phyloP scores from a whole-genome alignment of 2,888 invertebrate species.

The Drosophila testacea region DNA sequence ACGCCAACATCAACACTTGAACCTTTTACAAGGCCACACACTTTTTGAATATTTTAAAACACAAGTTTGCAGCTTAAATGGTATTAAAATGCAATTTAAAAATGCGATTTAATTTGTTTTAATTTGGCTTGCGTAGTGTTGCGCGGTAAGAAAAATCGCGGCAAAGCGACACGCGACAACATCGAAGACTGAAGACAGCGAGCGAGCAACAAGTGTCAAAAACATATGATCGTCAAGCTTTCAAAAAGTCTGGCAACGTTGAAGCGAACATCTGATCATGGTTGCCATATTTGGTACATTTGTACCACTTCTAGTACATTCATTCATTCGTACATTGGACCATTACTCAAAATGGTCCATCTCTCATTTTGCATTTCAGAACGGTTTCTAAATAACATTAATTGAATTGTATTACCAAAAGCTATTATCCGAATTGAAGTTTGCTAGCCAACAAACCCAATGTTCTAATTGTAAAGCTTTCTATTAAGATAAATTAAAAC shows the following conservation, averaged over 20 bases:
- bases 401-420: no score
- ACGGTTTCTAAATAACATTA: no score
- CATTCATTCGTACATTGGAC: no score
- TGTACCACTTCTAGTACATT: no score
- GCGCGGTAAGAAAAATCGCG: slow-evolving; percentile 57
- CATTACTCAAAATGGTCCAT: no score
- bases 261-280: no score
- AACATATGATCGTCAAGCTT: slow-evolving; percentile 66
- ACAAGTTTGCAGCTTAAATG: slow-evolving; percentile 43
- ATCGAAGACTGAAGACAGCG: slow-evolving; percentile 53
- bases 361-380: no score
- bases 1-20: slow-evolving; percentile 15
- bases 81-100: slow-evolving; percentile 47
- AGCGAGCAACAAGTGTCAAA: slow-evolving; percentile 69
- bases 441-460: no score
- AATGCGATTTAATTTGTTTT: slow-evolving; percentile 27
- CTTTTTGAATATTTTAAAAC: slow-evolving; percentile 45
- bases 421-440: no score
- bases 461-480: no score
- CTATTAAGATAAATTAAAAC: no score
- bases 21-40: slow-evolving; percentile 29
- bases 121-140: slow-evolving; percentile 53
- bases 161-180: slow-evolving; percentile 57
- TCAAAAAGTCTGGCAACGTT: slow-evolving; percentile 31
- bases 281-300: no score